Evolutionary conservation across 2,113 vertebrate species (phyloP), one percentile per base, ranked within the genome.

Genomic region (Apteryx mantelli): DNA sequence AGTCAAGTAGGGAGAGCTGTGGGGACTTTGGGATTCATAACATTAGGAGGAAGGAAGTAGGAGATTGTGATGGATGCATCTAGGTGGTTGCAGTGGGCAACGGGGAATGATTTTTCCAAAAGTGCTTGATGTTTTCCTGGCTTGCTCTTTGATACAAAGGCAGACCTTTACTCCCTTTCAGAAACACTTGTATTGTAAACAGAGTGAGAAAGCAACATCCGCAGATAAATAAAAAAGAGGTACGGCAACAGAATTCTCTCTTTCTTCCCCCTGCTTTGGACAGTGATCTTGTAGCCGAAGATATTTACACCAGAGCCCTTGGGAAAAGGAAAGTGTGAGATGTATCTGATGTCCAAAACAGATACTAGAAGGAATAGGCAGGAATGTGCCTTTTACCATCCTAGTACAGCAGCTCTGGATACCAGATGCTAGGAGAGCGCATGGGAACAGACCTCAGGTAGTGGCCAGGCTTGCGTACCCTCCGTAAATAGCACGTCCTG

Each of bases 131-230:
- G n/a, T 63, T 46, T 46, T 46, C 8, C 10, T 65, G 36, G 32
- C 55, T 76, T 65, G 25, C 7, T 60, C 0, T 0, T 55, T 48
- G 52, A 28, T 68, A 19, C 4, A 4, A 46, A 82, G 42, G 7
- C 36, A 78, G 46, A 46, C 19, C 25, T 82, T 44, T 13, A 10
- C 11, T 13, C 1, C 0, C 58, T 85, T 65, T 73, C 40, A 73
- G 48, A 69, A 70, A 44, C 28, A 17, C 0, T 0, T 44, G 11
- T 34, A 6, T 52, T 73, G 34, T 9, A 65, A 85, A 52, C 21
- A 10, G 3, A 53, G 3, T 8, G 13, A 34, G 53, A 74, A 70
- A 83, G 16, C n/a, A 69, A 53, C 0, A 42, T 3, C 18, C 22
- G 46, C 32, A 36, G 79, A 30, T 28, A 24, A 44, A 21, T 28